Conservation (phyloP, 2,888 invertebrate species). For the Melanostoma scalare region DNA sequence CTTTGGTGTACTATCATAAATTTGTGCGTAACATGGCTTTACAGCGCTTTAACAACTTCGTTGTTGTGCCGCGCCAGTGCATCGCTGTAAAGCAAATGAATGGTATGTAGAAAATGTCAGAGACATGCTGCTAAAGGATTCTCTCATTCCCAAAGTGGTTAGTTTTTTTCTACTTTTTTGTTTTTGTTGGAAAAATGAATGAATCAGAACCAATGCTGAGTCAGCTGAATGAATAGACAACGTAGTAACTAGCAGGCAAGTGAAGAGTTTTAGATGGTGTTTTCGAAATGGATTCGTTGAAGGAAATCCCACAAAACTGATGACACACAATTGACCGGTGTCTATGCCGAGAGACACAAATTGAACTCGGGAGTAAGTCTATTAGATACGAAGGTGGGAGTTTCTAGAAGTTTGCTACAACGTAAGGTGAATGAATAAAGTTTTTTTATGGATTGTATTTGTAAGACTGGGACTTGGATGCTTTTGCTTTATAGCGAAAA, state of each 20-base stretch:
- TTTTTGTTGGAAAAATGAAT: slow-evolving; percentile 22
- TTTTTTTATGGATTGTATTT: no score
- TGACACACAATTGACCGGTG: no score
- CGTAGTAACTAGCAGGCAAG: background rate
- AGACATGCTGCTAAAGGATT: slow-evolving; percentile 32
- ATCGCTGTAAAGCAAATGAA: slow-evolving; percentile 31
- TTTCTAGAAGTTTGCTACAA: no score
- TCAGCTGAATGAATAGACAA: slow-evolving; percentile 27
- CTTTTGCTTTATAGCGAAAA: no score
- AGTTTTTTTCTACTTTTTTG: slow-evolving; percentile 1
- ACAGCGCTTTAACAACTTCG: slow-evolving; percentile 65
- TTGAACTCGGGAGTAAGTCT: no score
- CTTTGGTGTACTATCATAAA: slow-evolving; percentile 47
- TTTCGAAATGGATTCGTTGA: no score
- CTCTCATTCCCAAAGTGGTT: slow-evolving; percentile 16
- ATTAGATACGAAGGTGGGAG: no score
- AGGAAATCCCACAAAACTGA: no score
- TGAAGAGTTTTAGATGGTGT: background rate
- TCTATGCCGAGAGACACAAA: no score
- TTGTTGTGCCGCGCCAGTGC: background rate
- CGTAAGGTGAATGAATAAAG: no score
- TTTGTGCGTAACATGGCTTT: slow-evolving; percentile 71
- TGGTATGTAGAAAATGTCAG: slow-evolving; percentile 36
- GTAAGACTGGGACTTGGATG: no score
- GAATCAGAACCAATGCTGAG: slow-evolving; percentile 50